Percentiles rank a stretch among this genome's conserved stretches.
Conservation (phyloP, 35 echinoderm and acorn worm genomes). For the Ptychodera flava region DNA sequence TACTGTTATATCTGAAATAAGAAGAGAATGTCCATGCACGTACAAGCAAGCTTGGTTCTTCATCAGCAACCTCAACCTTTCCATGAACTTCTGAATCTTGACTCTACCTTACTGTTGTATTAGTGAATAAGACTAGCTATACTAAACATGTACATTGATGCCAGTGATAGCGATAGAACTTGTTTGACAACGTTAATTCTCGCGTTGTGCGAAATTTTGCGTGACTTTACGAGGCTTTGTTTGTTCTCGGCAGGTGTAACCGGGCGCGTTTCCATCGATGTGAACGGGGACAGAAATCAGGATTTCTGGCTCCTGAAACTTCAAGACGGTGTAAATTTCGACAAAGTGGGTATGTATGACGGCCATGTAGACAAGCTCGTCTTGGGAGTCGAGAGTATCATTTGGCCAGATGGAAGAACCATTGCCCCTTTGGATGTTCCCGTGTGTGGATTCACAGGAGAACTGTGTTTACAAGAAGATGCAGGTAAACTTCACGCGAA, state of each 20-base stretch:
- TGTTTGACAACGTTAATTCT: no score
- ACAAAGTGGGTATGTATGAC: conserved; percentile 43
- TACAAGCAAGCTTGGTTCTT: no score
- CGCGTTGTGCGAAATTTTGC: no score
- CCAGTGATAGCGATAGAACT: no score
- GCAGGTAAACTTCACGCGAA: background rate
- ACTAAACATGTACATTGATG: no score
- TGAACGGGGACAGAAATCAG: conserved; percentile 45
- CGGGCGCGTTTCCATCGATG: conserved; percentile 37
- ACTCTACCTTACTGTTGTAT: no score
- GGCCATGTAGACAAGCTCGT: conserved; percentile 2
- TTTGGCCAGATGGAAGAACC: conserved; percentile 33
- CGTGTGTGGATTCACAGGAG: conserved; percentile 46
- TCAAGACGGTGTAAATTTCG: background rate
- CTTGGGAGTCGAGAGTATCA: background rate
- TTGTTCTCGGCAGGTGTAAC: conserved; percentile 31
- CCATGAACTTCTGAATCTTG: no score
- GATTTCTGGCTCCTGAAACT: conserved; percentile 52
- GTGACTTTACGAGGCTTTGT: no score
- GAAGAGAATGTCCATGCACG: no score
- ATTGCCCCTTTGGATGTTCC: conserved; percentile 26
- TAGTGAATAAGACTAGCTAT: no score
- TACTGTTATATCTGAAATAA: no score
- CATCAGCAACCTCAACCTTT: no score
- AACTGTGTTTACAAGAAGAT: background rate